phyloP scores from a whole-genome alignment of 2,888 invertebrate genomes.

The Gryllus longicercus region DNA sequence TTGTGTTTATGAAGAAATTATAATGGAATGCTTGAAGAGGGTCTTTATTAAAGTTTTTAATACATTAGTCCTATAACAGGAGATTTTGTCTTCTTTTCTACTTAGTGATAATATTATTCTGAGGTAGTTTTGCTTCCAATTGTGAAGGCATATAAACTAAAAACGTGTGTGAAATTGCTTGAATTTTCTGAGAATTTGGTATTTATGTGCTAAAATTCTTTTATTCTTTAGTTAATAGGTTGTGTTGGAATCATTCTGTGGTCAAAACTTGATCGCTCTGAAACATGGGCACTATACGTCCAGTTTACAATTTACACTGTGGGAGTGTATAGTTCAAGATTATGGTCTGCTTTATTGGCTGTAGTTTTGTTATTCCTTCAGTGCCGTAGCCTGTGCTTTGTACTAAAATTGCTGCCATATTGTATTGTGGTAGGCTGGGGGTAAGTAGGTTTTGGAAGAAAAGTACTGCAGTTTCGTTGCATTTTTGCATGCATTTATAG shows the following conservation, averaged over 20 bases:
- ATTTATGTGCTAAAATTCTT: constrained; percentile 22
- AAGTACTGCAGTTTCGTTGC: too few species aligned
- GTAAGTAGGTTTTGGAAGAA: constrained; percentile 45
- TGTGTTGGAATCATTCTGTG: constrained; percentile 74
- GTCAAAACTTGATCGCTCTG: constrained; percentile 56
- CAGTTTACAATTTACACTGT: constrained; percentile 75
- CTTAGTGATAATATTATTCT: too few species aligned
- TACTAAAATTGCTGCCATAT: constrained; percentile 69
- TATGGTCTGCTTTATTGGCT: constrained; percentile 83
- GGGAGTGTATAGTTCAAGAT: constrained; percentile 74
- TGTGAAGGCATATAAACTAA: too few species aligned
- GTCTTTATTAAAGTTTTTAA: too few species aligned
- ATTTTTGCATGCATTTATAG: too few species aligned
- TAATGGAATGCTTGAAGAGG: too few species aligned
- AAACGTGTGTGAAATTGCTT: too few species aligned
- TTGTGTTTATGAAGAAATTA: too few species aligned
- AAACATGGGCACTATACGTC: constrained; percentile 62
- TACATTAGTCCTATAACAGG: too few species aligned
- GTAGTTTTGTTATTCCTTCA: constrained; percentile 76
- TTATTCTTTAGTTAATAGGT: constrained; percentile 55
- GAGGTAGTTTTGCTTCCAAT: too few species aligned
- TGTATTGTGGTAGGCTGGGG: constrained; percentile 60
- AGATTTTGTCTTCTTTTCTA: too few species aligned
- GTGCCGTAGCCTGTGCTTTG: constrained; percentile 78
- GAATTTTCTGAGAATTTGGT: not conserved